Evolutionary conservation across 2,888 invertebrate species (phyloP).

Genomic region (Xanthia togata): DNA sequence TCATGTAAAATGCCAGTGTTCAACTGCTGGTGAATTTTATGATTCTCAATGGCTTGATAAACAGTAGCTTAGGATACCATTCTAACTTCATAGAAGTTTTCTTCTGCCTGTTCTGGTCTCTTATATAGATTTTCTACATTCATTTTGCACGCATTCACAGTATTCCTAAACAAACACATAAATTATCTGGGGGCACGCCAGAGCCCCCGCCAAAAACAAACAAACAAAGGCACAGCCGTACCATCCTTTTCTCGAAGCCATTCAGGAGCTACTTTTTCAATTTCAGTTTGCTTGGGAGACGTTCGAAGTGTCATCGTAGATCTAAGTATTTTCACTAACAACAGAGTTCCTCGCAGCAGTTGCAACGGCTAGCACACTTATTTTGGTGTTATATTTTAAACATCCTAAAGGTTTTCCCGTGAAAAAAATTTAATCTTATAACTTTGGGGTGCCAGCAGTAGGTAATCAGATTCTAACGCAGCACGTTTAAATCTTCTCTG

Average conservation of each 20-base stretch:
- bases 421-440: not conserved
- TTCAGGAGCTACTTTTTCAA: not conserved
- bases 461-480: not conserved
- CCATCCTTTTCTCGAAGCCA: no score
- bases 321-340: constrained; percentile 10
- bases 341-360: not conserved
- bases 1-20: no score
- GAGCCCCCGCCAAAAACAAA: no score
- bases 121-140: not conserved
- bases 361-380: constrained; percentile 4
- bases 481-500: not conserved
- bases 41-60: not conserved
- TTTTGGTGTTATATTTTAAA: not conserved
- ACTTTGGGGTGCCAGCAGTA: not conserved
- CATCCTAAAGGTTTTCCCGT: not conserved
- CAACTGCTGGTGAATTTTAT: no score
- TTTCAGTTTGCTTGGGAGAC: not conserved
- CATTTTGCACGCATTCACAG: not conserved
- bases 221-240: no score
- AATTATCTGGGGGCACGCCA: not conserved
- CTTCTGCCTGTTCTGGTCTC: not conserved
- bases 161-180: not conserved
- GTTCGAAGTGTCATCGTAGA: not conserved
- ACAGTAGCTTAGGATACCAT: not conserved
- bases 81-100: not conserved